phyloP scores from a whole-genome alignment of 1,140 invertebrate species.

The Andrena cerasifolii region DNA sequence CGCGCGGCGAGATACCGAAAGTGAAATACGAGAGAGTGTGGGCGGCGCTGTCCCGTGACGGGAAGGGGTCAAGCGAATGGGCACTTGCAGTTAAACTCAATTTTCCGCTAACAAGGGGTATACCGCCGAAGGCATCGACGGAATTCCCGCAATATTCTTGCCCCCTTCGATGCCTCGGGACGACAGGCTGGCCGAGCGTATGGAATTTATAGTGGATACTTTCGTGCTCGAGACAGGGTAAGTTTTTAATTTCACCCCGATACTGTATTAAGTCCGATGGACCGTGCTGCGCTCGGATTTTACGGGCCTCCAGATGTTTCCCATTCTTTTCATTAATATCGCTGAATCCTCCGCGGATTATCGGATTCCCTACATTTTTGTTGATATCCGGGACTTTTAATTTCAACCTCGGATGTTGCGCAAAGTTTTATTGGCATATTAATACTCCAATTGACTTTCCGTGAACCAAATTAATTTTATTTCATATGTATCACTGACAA shows the following conservation, averaged over 20 bases:
- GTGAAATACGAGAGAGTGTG: background rate
- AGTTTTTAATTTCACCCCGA: conserved; percentile 22
- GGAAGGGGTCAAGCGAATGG: background rate
- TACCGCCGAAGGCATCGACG: conserved; percentile 27
- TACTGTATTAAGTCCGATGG: background rate
- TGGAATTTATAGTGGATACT: conserved; percentile 25
- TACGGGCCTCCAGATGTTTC: background rate
- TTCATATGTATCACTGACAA: too few relatives aligned
- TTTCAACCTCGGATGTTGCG: too few relatives aligned
- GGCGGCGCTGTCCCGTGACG: background rate
- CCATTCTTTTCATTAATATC: background rate
- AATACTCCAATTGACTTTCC: too few relatives aligned
- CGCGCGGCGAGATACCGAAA: background rate
- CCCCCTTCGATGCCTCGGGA: background rate
- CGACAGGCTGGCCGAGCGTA: background rate
- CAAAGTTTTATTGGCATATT: too few relatives aligned
- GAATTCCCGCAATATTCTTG: conserved; percentile 41
- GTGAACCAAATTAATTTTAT: too few relatives aligned
- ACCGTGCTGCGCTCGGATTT: background rate
- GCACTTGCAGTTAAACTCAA: conserved; percentile 28
- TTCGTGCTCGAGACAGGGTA: background rate
- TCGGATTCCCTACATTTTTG: background rate
- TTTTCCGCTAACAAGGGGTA: conserved; percentile 40
- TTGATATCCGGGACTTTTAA: background rate
- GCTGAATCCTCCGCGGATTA: background rate